Evolutionary conservation across 92 coral and sea anemone genomes (phyloP).

Genomic region (Palythoa grandis): DNA sequence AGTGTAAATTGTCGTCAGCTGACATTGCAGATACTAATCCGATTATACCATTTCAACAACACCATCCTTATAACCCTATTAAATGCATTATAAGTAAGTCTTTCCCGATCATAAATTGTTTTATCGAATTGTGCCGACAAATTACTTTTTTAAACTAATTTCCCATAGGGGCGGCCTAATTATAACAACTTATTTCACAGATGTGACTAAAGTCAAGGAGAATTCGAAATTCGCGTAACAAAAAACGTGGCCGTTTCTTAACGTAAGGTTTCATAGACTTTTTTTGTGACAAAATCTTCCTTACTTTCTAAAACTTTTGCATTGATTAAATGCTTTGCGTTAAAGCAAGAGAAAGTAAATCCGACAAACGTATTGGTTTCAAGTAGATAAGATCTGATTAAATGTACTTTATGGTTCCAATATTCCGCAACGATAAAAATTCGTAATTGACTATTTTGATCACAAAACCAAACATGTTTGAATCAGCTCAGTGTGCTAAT

Average conservation of each 20-base stretch:
- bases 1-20: not conserved
- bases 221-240: not conserved
- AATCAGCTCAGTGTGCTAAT: not conserved
- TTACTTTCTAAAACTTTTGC: not conserved
- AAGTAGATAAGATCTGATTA: constrained; percentile 37
- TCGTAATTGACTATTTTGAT: constrained; percentile 10
- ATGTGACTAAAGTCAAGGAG: constrained; percentile 23
- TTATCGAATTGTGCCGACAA: constrained; percentile 42
- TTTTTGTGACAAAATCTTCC: not conserved
- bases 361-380: constrained; percentile 40
- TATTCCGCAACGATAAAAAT: constrained; percentile 4
- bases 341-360: not conserved
- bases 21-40: constrained; percentile 13
- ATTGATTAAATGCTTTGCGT: constrained; percentile 17
- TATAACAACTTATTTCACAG: constrained; percentile 24
- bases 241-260: not conserved
- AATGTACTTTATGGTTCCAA: constrained; percentile 15
- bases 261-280: too few relatives aligned
- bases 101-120: constrained; percentile 31
- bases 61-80: constrained; percentile 16
- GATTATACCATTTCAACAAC: constrained; percentile 18
- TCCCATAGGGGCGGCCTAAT: constrained; percentile 32
- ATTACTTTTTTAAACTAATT: constrained; percentile 28
- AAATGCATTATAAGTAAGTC: not conserved
- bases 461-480: constrained; percentile 10